Evolutionary conservation across 2,797 vertebrate genomes (phyloP).

Genomic region (Anabacerthia variegaticeps): DNA sequence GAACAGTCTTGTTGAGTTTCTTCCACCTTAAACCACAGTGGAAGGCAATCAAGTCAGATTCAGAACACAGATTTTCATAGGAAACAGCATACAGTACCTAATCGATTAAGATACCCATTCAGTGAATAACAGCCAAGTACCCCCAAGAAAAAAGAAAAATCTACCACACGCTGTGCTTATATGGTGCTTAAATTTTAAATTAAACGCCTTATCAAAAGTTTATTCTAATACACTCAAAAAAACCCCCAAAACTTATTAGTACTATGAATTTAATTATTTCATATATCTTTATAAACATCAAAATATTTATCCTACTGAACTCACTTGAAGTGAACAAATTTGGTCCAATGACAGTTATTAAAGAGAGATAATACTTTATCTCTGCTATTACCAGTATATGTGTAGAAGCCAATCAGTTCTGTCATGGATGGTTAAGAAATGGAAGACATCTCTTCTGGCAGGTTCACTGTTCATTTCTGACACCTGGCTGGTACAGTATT

Average conservation of each 20-base stretch:
- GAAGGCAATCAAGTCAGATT: not conserved
- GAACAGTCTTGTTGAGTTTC: not conserved
- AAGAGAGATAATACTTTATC: slow-evolving; percentile 46
- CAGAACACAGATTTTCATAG: not conserved
- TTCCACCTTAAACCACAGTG: not conserved
- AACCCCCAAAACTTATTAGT: not conserved
- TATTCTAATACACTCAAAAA: not conserved
- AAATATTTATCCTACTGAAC: slow-evolving; percentile 25
- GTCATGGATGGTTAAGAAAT: slow-evolving; percentile 73
- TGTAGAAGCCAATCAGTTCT: slow-evolving; percentile 74
- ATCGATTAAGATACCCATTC: not conserved
- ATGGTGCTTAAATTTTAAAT: not conserved
- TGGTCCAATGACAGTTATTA: slow-evolving; percentile 22
- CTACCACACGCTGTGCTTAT: not conserved
- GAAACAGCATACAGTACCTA: not conserved
- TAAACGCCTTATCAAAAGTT: not conserved
- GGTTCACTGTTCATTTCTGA: slow-evolving; percentile 76
- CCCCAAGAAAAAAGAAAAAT: not conserved
- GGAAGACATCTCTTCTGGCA: slow-evolving; percentile 74
- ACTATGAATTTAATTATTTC: not conserved
- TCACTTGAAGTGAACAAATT: slow-evolving; percentile 31
- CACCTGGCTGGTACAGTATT: slow-evolving; percentile 68
- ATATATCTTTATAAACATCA: slow-evolving; percentile 20
- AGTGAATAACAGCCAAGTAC: not conserved
- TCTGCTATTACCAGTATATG: slow-evolving; percentile 52